Percentiles rank a stretch among this genome's conserved stretches.
These are phyloP conservation scores for Actenoides lindsayi DNA, from an alignment of 2,113 vertebrate species.

Conservation along the genomic window DNA sequence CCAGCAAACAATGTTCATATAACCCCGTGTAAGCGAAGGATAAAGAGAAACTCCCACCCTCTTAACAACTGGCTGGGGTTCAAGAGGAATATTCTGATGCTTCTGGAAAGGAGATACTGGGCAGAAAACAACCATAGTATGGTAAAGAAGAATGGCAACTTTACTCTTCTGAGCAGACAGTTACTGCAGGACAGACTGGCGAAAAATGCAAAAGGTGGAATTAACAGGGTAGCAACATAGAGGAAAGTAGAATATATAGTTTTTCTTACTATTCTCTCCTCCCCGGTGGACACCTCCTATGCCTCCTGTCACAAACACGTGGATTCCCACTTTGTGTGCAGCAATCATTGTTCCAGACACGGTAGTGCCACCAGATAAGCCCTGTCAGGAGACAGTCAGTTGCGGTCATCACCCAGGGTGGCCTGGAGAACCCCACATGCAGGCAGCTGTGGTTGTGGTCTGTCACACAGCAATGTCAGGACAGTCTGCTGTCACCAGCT, in stretches of 20 bases:
- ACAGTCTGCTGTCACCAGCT: neutral
- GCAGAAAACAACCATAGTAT: neutral
- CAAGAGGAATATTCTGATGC: neutral
- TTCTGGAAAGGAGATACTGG: neutral
- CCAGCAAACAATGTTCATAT: neutral
- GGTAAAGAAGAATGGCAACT: neutral
- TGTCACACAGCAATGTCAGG: neutral
- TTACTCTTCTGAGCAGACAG: neutral
- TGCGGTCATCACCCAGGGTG: neutral
- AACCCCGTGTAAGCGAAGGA: neutral
- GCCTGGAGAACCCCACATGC: accelerated
- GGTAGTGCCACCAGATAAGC: slow-evolving; percentile 87
- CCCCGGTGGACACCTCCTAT: slow-evolving; percentile 89
- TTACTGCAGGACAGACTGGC: neutral
- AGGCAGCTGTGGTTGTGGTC: neutral
- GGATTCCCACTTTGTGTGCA: slow-evolving; percentile 84
- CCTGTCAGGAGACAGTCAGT: slow-evolving; percentile 67
- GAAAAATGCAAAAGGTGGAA: neutral
- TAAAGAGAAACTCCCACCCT: neutral
- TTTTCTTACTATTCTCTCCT: slow-evolving; percentile 85
- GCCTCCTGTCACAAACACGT: slow-evolving; percentile 89
- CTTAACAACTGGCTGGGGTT: neutral
- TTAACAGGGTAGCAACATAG: neutral
- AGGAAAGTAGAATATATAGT: neutral
- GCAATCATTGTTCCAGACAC: slow-evolving; percentile 90